Percentiles rank a stretch among this genome's conserved stretches.
phyloP scores from a whole-genome alignment of 2,113 vertebrate species.

The Eulacestoma nigropectus region DNA sequence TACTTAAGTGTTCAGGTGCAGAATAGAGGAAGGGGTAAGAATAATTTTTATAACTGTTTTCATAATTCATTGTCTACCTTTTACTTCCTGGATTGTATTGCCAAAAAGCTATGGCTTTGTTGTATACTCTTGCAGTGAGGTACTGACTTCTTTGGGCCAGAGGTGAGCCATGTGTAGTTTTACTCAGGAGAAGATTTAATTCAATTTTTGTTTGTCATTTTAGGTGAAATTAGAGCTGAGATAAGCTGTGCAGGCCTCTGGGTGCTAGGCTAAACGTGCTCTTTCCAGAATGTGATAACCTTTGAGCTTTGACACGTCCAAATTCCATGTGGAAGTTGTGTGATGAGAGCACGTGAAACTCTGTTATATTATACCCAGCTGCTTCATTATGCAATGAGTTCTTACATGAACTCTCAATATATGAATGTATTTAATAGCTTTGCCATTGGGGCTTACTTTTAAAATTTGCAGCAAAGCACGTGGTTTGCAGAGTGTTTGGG shows the following conservation, averaged over 20 bases:
- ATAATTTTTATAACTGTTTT: not conserved
- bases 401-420: not conserved
- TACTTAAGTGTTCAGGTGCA: not conserved
- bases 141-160: not conserved
- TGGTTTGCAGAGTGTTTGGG: not conserved
- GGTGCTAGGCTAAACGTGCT: not conserved
- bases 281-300: not conserved
- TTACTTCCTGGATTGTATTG: not conserved
- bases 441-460: not conserved
- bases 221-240: not conserved
- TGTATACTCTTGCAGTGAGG: not conserved
- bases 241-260: not conserved
- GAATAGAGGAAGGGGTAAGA: not conserved
- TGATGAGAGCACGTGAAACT: not conserved
- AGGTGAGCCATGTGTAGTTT: not conserved
- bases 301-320: not conserved
- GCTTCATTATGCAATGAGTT: not conserved
- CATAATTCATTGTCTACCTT: not conserved
- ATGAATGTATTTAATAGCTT: not conserved
- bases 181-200: not conserved
- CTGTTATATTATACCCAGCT: not conserved
- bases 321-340: not conserved
- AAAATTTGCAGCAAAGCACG: not conserved
- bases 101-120: not conserved
- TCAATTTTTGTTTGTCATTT: not conserved